Evolutionary conservation across 2,797 vertebrate genomes (phyloP).

Genomic region (Eulemur coronatus): DNA sequence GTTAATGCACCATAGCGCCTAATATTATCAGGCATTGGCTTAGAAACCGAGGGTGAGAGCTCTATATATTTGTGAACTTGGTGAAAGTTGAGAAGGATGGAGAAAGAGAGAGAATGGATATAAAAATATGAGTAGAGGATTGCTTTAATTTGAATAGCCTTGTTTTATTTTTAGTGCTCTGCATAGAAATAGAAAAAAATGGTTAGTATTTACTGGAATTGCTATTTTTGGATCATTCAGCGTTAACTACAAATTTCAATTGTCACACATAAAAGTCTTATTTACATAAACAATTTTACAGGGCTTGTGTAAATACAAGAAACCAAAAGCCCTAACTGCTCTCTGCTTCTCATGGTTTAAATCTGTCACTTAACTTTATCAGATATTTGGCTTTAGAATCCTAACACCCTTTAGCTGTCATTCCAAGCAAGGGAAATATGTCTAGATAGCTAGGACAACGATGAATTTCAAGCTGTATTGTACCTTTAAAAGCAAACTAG

Average conservation of each 20-base stretch:
- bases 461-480: conserved; percentile 24
- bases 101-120: conserved; percentile 62
- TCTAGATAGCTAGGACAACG: conserved; percentile 24
- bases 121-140: conserved; percentile 60
- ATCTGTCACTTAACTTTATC: background rate
- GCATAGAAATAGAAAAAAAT: conserved; percentile 56
- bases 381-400: conserved; percentile 70
- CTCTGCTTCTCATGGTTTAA: background rate
- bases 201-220: conserved; percentile 75
- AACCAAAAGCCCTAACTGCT: conserved; percentile 31
- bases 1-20: background rate
- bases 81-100: conserved; percentile 55
- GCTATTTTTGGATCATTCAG: conserved; percentile 68
- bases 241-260: conserved; percentile 68
- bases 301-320: background rate
- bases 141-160: conserved; percentile 63
- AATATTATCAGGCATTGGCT: conserved; percentile 40
- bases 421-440: background rate
- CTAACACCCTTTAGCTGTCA: conserved; percentile 41
- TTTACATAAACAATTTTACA: conserved; percentile 33
- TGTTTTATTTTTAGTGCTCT: conserved; percentile 55
- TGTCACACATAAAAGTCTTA: conserved; percentile 48
- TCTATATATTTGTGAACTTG: conserved; percentile 29
- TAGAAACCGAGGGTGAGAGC: background rate
- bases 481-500: conserved; percentile 58